Evolutionary conservation across 2,113 vertebrate genomes (phyloP).

Genomic region (Ochotona princeps): DNA sequence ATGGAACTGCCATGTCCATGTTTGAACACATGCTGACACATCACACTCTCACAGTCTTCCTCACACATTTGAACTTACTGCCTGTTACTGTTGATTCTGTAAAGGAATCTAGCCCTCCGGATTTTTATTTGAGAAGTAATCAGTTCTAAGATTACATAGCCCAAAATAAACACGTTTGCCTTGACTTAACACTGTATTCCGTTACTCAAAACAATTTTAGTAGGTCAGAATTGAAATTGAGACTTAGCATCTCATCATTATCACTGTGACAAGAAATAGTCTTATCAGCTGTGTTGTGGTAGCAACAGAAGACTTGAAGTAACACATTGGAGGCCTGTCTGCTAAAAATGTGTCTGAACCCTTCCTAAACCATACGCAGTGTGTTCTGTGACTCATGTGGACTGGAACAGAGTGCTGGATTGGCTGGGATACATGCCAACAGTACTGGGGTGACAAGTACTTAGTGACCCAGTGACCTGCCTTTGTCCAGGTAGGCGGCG

Average conservation of each 20-base stretch:
- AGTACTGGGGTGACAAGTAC: neutral
- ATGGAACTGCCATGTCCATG: neutral
- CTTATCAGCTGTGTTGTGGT: slow-evolving; percentile 35
- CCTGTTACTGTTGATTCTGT: slow-evolving; percentile 55
- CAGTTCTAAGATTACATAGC: slow-evolving; percentile 66
- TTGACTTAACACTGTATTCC: slow-evolving; percentile 59
- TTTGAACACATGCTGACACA: neutral
- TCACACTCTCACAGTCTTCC: rapidly evolving
- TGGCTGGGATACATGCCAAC: neutral
- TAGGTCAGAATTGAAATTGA: slow-evolving; percentile 58
- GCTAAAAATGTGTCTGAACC: neutral
- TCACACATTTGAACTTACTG: neutral
- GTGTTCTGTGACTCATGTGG: neutral
- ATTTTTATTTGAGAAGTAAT: slow-evolving; percentile 71
- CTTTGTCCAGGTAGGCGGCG: neutral
- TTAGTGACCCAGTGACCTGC: neutral
- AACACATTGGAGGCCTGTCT: neutral
- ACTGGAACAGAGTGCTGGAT: neutral
- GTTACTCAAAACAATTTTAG: slow-evolving; percentile 58
- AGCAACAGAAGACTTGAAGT: slow-evolving; percentile 31
- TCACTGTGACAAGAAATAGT: slow-evolving; percentile 33
- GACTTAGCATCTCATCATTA: slow-evolving; percentile 49
- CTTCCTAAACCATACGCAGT: neutral
- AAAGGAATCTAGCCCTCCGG: slow-evolving; percentile 16
- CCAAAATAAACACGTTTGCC: slow-evolving; percentile 65